Conservation (phyloP, 2,113 vertebrate species). For the Thunnus thynnus region DNA sequence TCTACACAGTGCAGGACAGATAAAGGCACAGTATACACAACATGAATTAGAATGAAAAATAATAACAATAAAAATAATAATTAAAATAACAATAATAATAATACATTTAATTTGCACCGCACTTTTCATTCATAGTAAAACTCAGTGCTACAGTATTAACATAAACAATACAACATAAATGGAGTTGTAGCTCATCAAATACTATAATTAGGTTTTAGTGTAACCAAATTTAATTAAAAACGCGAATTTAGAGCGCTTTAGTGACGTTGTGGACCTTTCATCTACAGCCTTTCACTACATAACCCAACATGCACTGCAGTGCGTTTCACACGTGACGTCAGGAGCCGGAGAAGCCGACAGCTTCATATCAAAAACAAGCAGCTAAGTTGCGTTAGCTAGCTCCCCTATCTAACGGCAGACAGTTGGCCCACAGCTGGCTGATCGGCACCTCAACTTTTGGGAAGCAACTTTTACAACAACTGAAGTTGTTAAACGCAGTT, state of each 20-base stretch:
- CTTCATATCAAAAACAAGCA: constrained; percentile 72
- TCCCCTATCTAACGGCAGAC: constrained; percentile 38
- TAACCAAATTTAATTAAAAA: neutral
- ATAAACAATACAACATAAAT: no score
- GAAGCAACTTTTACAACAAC: constrained; percentile 62
- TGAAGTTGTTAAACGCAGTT: constrained; percentile 26
- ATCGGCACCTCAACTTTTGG: constrained; percentile 70
- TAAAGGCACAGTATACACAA: no score
- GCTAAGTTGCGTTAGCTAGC: constrained; percentile 67
- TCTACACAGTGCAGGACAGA: no score
- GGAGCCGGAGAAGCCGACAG: constrained; percentile 64
- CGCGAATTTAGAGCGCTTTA: neutral
- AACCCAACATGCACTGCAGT: constrained; percentile 49
- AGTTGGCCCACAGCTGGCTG: constrained; percentile 63
- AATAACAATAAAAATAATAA: no score
- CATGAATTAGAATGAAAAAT: no score
- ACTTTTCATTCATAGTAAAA: no score
- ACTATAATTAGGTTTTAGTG: neutral
- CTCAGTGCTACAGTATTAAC: no score
- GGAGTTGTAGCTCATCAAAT: neutral
- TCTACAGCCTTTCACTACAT: constrained; percentile 30
- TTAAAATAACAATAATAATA: no score
- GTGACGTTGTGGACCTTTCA: neutral
- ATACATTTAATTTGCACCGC: no score
- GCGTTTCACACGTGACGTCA: constrained; percentile 61